Percentiles rank a stretch among this genome's conserved stretches.
Conservation (phyloP, 2,797 vertebrate species). For the Myotis pilosus region DNA sequence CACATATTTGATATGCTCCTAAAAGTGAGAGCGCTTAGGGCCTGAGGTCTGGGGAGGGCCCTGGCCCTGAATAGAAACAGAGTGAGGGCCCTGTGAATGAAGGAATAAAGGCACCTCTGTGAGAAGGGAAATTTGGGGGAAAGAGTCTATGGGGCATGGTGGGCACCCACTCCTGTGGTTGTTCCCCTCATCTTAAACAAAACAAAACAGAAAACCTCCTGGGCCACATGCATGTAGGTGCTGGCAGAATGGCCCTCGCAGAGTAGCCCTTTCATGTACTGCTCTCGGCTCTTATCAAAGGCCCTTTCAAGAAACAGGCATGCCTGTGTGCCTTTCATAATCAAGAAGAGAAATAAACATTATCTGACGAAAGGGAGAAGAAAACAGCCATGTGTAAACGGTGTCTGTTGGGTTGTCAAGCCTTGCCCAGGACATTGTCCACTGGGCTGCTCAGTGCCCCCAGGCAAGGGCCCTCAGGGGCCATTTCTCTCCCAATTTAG, state of each 20-base stretch:
- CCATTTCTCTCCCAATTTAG: slow-evolving; percentile 64
- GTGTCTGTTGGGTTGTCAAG: slow-evolving; percentile 75
- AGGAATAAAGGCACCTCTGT: slow-evolving; percentile 50
- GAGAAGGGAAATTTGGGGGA: not conserved
- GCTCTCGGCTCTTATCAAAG: slow-evolving; percentile 76
- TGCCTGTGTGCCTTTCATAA: slow-evolving; percentile 73
- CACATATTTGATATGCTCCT: slow-evolving; percentile 50
- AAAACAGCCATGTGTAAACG: slow-evolving; percentile 71
- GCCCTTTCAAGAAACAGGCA: slow-evolving; percentile 73
- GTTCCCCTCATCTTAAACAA: slow-evolving; percentile 60
- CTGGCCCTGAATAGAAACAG: not conserved
- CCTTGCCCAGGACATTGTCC: slow-evolving; percentile 68
- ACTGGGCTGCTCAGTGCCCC: slow-evolving; percentile 50
- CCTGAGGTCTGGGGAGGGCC: not conserved
- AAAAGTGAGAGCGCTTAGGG: not conserved
- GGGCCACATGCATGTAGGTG: slow-evolving; percentile 57
- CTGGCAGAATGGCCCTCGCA: slow-evolving; percentile 56
- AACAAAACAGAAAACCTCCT: slow-evolving; percentile 38
- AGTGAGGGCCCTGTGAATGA: not conserved
- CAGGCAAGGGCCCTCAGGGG: not conserved
- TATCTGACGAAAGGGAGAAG: slow-evolving; percentile 70
- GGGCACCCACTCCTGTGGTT: slow-evolving; percentile 11
- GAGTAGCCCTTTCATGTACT: slow-evolving; percentile 68
- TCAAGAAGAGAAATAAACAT: slow-evolving; percentile 78
- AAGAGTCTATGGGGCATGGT: not conserved